Conservation (phyloP, 2,113 vertebrate species). For the Paedocypris sp. region DNA sequence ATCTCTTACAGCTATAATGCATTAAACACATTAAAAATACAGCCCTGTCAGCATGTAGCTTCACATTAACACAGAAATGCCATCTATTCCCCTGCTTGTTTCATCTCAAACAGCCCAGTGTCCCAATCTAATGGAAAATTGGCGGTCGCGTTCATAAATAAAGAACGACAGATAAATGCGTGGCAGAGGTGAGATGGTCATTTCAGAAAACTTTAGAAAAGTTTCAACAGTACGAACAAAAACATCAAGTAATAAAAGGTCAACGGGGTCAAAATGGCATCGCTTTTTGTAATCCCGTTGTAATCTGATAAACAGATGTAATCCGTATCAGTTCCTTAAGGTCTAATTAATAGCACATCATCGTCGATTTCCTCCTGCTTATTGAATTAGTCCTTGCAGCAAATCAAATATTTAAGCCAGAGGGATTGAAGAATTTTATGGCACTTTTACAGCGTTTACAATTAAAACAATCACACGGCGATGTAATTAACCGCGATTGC, state of each 20-base stretch:
- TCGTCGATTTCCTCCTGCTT: not conserved
- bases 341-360: not conserved
- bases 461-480: not conserved
- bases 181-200: no score
- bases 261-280: no score
- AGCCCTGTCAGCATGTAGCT: conserved; percentile 8
- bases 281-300: no score
- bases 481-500: not conserved
- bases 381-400: conserved; percentile 5
- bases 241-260: no score
- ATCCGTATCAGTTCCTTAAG: no score
- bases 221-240: not conserved
- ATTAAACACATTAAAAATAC: conserved; percentile 14
- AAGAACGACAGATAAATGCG: not conserved
- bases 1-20: conserved; percentile 7
- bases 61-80: conserved; percentile 15
- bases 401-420: conserved; percentile 4
- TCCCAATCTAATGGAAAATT: not conserved
- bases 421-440: conserved; percentile 10
- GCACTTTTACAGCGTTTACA: not conserved
- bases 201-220: no score
- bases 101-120: conserved; percentile 14
- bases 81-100: not conserved
- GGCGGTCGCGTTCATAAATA: conserved; percentile 4
- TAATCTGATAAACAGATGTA: not conserved